Conservation (phyloP, 2,113 vertebrate genomes). For the Lepus europaeus region DNA sequence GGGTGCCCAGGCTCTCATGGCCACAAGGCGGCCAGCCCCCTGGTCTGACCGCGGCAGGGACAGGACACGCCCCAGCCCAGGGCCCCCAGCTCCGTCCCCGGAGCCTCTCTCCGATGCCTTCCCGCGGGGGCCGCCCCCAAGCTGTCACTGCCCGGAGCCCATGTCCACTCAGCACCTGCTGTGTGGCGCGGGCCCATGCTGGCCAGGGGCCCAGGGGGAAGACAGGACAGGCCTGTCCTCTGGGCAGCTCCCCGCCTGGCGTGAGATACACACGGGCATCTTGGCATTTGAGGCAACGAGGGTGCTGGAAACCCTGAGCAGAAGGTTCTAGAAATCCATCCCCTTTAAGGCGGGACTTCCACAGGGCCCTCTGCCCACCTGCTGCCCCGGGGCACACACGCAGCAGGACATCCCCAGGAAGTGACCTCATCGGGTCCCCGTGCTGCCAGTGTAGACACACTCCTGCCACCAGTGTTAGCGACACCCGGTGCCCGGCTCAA, state of each 20-base stretch:
- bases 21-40: not conserved
- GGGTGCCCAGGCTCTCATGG: too few species aligned
- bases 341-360: not conserved
- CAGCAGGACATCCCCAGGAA: accelerated
- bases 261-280: not conserved
- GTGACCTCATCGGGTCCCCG: accelerated
- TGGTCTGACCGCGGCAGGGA: not conserved
- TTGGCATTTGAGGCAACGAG: not conserved
- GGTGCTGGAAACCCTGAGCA: not conserved
- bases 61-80: not conserved
- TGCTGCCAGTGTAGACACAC: not conserved
- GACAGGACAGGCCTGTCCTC: accelerated
- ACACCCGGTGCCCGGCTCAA: accelerated
- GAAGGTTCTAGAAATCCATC: constrained; percentile 3
- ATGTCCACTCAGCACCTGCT: accelerated
- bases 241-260: not conserved
- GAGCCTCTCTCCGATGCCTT: not conserved
- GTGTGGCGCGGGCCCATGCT: accelerated
- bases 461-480: accelerated
- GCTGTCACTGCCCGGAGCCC: accelerated
- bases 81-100: not conserved
- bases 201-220: accelerated
- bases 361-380: not conserved
- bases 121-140: not conserved
- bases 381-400: not conserved